Conservation (phyloP, 2,888 invertebrate genomes). For the Laothoe populi region DNA sequence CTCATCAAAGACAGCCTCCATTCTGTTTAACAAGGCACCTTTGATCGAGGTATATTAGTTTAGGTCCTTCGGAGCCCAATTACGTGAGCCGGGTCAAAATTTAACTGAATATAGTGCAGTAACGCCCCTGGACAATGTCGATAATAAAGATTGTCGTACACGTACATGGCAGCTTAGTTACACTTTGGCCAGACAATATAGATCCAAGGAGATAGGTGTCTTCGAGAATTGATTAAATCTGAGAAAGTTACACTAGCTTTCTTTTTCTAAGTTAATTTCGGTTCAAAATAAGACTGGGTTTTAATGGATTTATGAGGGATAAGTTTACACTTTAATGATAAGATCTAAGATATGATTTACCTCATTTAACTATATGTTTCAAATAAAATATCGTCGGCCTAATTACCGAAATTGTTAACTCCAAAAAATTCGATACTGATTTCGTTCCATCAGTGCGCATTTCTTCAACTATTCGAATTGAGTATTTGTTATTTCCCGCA, state of each 20-base stretch:
- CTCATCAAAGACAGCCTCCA: constrained; percentile 18
- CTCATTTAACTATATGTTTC: too few relatives aligned
- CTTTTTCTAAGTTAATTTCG: neutral
- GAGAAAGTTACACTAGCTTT: constrained; percentile 1
- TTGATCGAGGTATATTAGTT: constrained; percentile 31
- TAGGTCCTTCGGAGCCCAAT: constrained; percentile 28
- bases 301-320: neutral
- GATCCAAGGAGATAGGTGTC: constrained; percentile 16
- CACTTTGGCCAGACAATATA: constrained; percentile 10
- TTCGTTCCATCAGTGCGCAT: too few relatives aligned
- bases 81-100: constrained; percentile 28
- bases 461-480: too few relatives aligned
- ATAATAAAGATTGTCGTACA: constrained; percentile 15
- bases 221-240: constrained; percentile 14
- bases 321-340: neutral
- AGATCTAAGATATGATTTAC: too few relatives aligned
- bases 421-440: too few relatives aligned
- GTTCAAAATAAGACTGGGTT: neutral
- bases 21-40: constrained; percentile 28
- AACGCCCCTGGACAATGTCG: constrained; percentile 4
- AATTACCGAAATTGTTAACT: too few relatives aligned
- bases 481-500: too few relatives aligned
- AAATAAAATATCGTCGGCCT: too few relatives aligned
- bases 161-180: constrained; percentile 21
- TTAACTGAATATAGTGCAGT: constrained; percentile 24